Conservation (phyloP, 1,140 invertebrate species). For the Adoxophyes honmai region DNA sequence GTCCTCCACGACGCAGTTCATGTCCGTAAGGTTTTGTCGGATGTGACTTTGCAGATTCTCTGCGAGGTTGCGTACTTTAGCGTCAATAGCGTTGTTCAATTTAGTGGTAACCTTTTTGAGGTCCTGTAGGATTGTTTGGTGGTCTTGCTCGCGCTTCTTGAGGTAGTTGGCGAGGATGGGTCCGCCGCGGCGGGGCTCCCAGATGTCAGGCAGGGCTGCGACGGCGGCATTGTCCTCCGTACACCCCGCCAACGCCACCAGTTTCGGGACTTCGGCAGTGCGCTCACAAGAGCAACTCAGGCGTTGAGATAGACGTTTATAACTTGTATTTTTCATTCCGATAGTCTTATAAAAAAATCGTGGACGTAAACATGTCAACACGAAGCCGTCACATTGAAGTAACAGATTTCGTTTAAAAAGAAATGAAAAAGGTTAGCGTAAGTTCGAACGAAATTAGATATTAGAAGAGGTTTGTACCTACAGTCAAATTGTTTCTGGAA, state of each 20-base stretch:
- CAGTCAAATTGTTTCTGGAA: too few species aligned
- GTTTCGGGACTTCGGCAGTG: background rate
- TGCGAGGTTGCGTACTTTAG: conserved; percentile 37
- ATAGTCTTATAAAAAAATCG: too few species aligned
- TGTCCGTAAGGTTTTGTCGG: conserved; percentile 38
- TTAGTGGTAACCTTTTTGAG: conserved; percentile 26
- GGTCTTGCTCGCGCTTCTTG: conserved; percentile 38
- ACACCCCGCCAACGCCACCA: conserved; percentile 28
- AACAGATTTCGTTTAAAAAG: too few species aligned
- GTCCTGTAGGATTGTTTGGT: conserved; percentile 30
- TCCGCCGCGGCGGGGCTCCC: conserved; percentile 40
- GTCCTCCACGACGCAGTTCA: conserved; percentile 35
- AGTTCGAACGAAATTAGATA: too few species aligned
- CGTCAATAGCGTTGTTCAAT: conserved; percentile 43
- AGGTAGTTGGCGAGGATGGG: conserved; percentile 47
- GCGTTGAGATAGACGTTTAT: too few species aligned
- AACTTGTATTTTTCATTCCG: too few species aligned
- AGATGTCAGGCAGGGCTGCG: conserved; percentile 43
- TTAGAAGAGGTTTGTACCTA: too few species aligned
- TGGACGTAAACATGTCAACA: too few species aligned
- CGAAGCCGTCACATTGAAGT: too few species aligned
- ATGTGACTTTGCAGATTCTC: conserved; percentile 44
- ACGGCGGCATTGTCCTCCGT: conserved; percentile 47
- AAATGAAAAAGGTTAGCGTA: too few species aligned
- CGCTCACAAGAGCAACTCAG: background rate